A percentile compares a stretch with the other conserved stretches of the same genome.
Evolutionary conservation across 2,113 vertebrate genomes (phyloP).

Genomic region (Tor tambroides): DNA sequence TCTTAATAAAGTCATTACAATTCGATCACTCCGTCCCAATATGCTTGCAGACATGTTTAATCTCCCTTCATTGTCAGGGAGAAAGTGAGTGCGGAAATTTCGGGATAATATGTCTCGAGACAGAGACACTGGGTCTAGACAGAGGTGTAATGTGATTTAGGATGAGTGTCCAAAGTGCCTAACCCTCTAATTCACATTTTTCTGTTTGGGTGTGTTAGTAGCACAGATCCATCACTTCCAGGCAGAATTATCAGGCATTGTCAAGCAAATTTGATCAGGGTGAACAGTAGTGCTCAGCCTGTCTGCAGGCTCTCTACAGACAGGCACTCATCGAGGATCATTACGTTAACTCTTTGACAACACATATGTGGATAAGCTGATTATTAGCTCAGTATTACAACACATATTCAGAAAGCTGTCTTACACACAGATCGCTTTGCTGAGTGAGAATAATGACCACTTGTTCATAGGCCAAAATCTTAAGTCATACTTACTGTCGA

Average conservation of each 20-base stretch:
- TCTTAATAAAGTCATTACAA: slow-evolving; percentile 50
- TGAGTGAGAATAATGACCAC: slow-evolving; percentile 35
- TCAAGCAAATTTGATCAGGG: slow-evolving; percentile 56
- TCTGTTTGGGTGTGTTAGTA: slow-evolving; percentile 53
- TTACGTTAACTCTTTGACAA: slow-evolving; percentile 38
- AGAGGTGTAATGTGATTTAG: slow-evolving; percentile 55
- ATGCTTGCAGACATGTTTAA: slow-evolving; percentile 51
- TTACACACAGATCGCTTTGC: slow-evolving; percentile 9
- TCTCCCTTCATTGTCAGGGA: slow-evolving; percentile 42
- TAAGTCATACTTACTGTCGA: not conserved
- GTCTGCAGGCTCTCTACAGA: slow-evolving; percentile 51
- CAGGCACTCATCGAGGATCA: slow-evolving; percentile 40
- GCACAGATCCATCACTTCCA: slow-evolving; percentile 58
- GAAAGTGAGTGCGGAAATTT: slow-evolving; percentile 50
- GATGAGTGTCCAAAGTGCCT: slow-evolving; percentile 54
- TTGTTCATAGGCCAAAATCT: not conserved
- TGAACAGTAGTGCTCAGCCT: slow-evolving; percentile 53
- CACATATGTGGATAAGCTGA: slow-evolving; percentile 28
- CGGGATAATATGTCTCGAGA: slow-evolving; percentile 55
- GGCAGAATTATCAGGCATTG: slow-evolving; percentile 53
- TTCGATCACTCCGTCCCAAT: slow-evolving; percentile 47
- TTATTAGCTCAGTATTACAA: slow-evolving; percentile 29
- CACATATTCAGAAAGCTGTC: slow-evolving; percentile 28
- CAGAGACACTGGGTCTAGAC: slow-evolving; percentile 58
- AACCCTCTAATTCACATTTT: slow-evolving; percentile 52